Evolutionary conservation across 2,888 invertebrate species (phyloP), one percentile per base, ranked within the genome.

Genomic region (Drosophila sordidula): DNA sequence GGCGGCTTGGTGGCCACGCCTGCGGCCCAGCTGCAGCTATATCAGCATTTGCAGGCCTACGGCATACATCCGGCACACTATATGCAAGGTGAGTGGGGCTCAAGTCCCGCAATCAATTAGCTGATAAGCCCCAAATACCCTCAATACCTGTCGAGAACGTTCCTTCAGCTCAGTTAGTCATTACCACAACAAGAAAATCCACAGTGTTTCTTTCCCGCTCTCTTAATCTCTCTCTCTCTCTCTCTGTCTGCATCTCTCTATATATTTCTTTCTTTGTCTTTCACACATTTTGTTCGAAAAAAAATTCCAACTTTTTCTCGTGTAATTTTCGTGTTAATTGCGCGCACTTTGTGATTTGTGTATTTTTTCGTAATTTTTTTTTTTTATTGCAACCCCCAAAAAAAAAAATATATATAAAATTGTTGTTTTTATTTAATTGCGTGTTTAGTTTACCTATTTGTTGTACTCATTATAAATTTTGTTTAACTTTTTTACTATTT

Each of bases 31-130:
- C 92, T 95, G 85, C 95, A 95, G 82, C 90, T 94, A 73, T 90
- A 94, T 87, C 95, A 95, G 87, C 95, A 95, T 89, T 92, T 95
- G n/a, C n/a, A n/a, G 85, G 94, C 94, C 14, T 94, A 94, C 57
- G 94, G 94, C 12, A 88, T 94, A 79, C 94, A 94, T 84, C 94
- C 94, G 78, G 75, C 90, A 8, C 94, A 95, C 76, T 90, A 94
- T 86, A 79, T 95, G 81, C 94, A 94, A 93, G 94, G 94, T 91
- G 93, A 94, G 92, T 92, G 44, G n/a, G 6, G 26, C 16, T n/a
- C 18, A 25, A 32, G n/a, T 22, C 16, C 32, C 4, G 3, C 18
- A 51, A 44, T 12, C 38, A 25, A 18, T 6, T 70, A 75, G 50
- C 4, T 2, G 2, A 32, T 66, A 46, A 57, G 41, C 9, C 38